Base-by-base conservation (phyloP, 2,113 vertebrate species). In the Emydocephalus ijimae region DNA sequence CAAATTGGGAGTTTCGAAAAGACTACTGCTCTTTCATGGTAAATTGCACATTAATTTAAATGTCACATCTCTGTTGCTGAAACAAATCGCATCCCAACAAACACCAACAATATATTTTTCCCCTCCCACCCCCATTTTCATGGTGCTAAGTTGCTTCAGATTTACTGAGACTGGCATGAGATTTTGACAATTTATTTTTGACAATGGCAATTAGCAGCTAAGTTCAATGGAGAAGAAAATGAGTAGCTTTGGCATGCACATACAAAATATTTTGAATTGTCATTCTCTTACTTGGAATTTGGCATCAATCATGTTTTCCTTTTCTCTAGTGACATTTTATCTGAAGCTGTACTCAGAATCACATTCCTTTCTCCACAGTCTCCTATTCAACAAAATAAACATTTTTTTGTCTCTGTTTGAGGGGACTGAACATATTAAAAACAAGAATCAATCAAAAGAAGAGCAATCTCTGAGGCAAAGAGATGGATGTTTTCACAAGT, bases 131-230 rank as follows among this genome's bases (percentile, higher is more conserved):
- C 21, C 10, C 20, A n/a, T 29, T 87, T 57, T 45, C 21, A 90
- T 45, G 12, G 90, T 93, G 90, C 34, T 85, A 18, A 87, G 57
- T 92, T 94, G 23, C 14, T 43, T 14, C 6, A 92, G 43, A 57
- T 24, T 15, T 91, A 23, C 93, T 93, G 64, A 88, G 0, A 2
- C 50, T 90, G 52, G 0, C 0, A 2, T 87, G 92, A 52, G 86
- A 61, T n/a, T 91, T 39, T 87, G 26, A 87, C 21, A 45, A 50
- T 87, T 52, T 88, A 18, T 96, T 95, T 93, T 90, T 90, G 0
- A 91, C 61, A 69, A 93, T 92, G 52, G 21, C 52, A 90, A 93
- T 93, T 92, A 23, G 92, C 85, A 94, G 92, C 89, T 93, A 94
- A 64, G 74, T 88, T 94, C 90, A 94, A 24, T 55, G 54, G 81